Conservation (phyloP, 2,888 invertebrate genomes). For the Thereva nobilitata region DNA sequence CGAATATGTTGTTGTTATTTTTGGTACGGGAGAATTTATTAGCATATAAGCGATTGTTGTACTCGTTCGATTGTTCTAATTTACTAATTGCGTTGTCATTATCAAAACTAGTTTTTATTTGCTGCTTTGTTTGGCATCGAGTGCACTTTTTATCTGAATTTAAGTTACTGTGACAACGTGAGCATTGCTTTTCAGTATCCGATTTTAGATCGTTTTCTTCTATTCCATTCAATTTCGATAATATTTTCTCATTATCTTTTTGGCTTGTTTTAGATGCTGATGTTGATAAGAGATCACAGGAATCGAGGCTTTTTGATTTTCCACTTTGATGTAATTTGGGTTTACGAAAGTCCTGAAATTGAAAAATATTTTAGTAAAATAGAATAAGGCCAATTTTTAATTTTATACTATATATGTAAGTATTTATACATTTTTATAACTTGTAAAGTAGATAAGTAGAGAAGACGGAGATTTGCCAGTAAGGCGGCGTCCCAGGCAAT, state of each 20-base stretch:
- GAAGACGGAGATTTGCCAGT: too few species aligned
- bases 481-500: too few species aligned
- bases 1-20: slow-evolving; percentile 35
- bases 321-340: slow-evolving; percentile 56
- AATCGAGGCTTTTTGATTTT: slow-evolving; percentile 79
- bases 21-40: slow-evolving; percentile 30
- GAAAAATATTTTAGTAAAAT: too few species aligned
- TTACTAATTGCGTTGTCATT: slow-evolving; percentile 11
- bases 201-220: slow-evolving; percentile 51
- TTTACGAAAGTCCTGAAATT: slow-evolving; percentile 49
- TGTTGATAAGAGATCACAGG: slow-evolving; percentile 72
- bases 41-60: slow-evolving; percentile 9
- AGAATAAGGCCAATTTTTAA: too few species aligned
- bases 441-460: too few species aligned
- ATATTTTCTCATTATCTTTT: slow-evolving; percentile 49
- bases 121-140: slow-evolving; percentile 47
- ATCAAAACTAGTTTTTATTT: background rate
- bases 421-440: too few species aligned
- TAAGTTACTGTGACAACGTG: slow-evolving; percentile 50
- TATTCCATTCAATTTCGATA: slow-evolving; percentile 54
- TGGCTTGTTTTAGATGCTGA: slow-evolving; percentile 45
- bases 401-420: too few species aligned
- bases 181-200: slow-evolving; percentile 47
- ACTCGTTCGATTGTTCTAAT: slow-evolving; percentile 9
- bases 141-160: slow-evolving; percentile 50